Conservation (phyloP, 2,888 invertebrate genomes). For the Plutella xylostella region DNA sequence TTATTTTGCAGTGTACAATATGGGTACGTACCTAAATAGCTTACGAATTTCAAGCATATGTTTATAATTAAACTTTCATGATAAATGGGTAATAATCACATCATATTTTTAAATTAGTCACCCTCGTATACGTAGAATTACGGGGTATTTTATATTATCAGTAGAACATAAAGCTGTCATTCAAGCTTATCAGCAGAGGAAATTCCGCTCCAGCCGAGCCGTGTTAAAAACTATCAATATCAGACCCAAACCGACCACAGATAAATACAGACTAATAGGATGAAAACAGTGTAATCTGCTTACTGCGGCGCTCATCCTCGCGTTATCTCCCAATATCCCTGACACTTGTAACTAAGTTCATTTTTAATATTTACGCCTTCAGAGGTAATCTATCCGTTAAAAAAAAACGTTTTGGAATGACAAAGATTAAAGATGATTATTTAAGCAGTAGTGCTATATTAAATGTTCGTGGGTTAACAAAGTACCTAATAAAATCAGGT, state of each 20-base stretch:
- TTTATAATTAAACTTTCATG: too few species aligned
- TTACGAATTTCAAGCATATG: not conserved
- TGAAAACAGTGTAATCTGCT: constrained; percentile 37
- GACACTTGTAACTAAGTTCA: not conserved
- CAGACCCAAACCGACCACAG: not conserved
- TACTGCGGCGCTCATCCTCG: constrained; percentile 18
- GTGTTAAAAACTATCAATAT: constrained; percentile 4
- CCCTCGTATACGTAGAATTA: too few species aligned
- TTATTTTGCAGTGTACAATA: too few species aligned
- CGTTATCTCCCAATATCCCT: constrained; percentile 7
- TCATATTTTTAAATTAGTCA: not conserved
- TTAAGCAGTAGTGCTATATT: too few species aligned
- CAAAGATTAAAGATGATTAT: too few species aligned
- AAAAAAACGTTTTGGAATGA: too few species aligned
- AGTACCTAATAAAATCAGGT: too few species aligned
- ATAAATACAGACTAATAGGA: constrained; percentile 11
- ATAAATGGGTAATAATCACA: not conserved
- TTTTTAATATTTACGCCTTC: not conserved
- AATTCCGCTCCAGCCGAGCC: constrained; percentile 8
- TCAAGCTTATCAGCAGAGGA: constrained; percentile 13
- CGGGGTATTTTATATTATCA: too few species aligned
- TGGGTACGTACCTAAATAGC: not conserved
- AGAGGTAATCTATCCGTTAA: too few species aligned
- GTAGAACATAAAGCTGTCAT: constrained; percentile 16
- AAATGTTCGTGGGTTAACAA: too few species aligned